Percentiles rank a stretch among this genome's conserved stretches.
phyloP scores from a whole-genome alignment of 2,888 invertebrate species.

The Stegophylla sp. region DNA sequence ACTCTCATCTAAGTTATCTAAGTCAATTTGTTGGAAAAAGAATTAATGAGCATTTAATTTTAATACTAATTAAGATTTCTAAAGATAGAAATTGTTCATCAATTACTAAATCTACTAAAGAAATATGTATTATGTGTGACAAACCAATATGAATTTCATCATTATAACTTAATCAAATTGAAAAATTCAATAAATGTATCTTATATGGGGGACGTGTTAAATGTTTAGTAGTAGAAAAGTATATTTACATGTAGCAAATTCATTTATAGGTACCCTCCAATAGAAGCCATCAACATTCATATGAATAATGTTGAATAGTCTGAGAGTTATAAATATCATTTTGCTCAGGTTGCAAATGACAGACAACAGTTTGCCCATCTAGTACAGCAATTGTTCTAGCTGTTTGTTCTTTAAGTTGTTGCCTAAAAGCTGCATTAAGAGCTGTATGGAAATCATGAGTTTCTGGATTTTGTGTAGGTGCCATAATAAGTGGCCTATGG shows the following conservation, averaged over 20 bases:
- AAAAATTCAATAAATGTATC: slow-evolving; percentile 10
- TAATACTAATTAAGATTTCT: background rate
- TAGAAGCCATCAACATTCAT: slow-evolving; percentile 51
- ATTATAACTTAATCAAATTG: slow-evolving; percentile 16
- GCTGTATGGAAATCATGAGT: slow-evolving; percentile 63
- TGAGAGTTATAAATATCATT: slow-evolving; percentile 33
- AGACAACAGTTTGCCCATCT: slow-evolving; percentile 85
- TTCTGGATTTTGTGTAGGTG: slow-evolving; percentile 69
- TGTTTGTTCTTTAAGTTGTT: slow-evolving; percentile 67
- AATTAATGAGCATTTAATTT: background rate
- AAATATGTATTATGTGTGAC: background rate
- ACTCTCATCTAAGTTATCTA: background rate
- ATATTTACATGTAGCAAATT: slow-evolving; percentile 29
- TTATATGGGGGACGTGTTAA: slow-evolving; percentile 3
- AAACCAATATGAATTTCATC: background rate
- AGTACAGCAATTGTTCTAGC: slow-evolving; percentile 75
- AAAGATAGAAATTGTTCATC: background rate
- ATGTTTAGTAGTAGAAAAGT: slow-evolving; percentile 42
- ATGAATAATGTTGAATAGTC: slow-evolving; percentile 54
- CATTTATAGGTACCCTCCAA: slow-evolving; percentile 37
- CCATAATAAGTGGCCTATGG: slow-evolving; percentile 75
- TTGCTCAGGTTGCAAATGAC: slow-evolving; percentile 74
- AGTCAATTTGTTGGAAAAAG: background rate
- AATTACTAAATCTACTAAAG: background rate
- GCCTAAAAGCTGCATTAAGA: slow-evolving; percentile 66